Evolutionary conservation across 2,113 vertebrate species (phyloP).

Genomic region (Pao palembangensis): DNA sequence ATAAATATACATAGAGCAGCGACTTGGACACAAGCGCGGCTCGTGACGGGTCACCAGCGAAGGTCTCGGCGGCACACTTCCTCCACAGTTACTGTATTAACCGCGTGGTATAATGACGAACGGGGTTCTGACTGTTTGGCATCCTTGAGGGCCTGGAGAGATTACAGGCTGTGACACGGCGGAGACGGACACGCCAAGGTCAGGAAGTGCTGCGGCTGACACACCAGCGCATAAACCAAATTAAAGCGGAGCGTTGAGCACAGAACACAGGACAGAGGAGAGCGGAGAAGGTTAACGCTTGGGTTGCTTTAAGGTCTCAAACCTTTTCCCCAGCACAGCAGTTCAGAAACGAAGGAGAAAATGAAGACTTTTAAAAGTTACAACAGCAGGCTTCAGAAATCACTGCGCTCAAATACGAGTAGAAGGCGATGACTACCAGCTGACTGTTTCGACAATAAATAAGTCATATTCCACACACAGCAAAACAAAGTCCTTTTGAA

Average conservation of each 20-base stretch:
- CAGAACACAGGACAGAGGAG: conserved; percentile 1
- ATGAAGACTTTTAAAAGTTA: no score
- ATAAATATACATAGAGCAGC: conserved; percentile 23
- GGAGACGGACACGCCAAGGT: conserved; percentile 29
- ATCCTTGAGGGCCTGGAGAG: conserved; percentile 38
- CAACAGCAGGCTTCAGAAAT: no score
- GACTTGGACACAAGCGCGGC: conserved; percentile 8
- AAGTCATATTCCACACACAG: neutral
- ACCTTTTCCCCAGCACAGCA: no score
- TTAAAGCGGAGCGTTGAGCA: conserved; percentile 23
- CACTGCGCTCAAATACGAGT: neutral
- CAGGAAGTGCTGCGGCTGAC: conserved; percentile 30
- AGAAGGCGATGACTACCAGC: no score
- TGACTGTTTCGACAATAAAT: neutral
- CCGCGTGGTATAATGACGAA: conserved; percentile 36
- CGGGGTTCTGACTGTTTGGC: conserved; percentile 45
- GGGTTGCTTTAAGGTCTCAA: conserved; percentile 6
- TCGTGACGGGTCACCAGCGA: conserved; percentile 22
- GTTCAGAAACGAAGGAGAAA: no score
- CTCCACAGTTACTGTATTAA: conserved; percentile 42
- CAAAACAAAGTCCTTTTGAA: neutral
- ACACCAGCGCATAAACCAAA: conserved; percentile 26
- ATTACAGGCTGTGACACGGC: conserved; percentile 24
- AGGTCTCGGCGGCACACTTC: conserved; percentile 25
- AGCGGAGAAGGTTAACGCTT: conserved; percentile 19